Evolutionary conservation across 1,140 invertebrate genomes (phyloP).

Genomic region (Physella acuta): DNA sequence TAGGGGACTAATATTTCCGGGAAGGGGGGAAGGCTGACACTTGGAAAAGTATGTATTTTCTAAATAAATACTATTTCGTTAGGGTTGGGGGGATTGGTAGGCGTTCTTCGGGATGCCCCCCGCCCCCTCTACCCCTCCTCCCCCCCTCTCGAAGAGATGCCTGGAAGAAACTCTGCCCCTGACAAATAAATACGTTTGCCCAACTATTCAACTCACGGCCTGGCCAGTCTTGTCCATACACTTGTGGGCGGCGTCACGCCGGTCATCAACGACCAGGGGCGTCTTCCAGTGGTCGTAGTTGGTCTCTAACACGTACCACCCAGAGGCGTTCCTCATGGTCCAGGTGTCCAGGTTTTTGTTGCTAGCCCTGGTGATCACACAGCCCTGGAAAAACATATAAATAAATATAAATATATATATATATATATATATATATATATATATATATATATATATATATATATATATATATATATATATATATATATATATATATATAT

Average conservation of each 20-base stretch:
- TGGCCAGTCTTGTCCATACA: conserved; percentile 61
- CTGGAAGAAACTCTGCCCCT: too few species aligned
- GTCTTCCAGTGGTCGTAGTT: conserved; percentile 68
- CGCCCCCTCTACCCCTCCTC: too few species aligned
- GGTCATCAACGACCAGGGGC: conserved; percentile 65
- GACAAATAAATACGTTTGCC: too few species aligned
- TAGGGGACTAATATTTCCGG: too few species aligned
- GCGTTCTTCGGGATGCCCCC: too few species aligned
- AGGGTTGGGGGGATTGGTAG: too few species aligned
- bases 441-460: not conserved
- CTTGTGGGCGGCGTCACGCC: conserved; percentile 61
- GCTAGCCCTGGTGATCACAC: conserved; percentile 45
- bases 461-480: not conserved
- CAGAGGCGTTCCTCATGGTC: conserved; percentile 41
- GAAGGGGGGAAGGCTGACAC: too few species aligned
- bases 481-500: conserved; percentile 1
- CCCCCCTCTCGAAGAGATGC: too few species aligned
- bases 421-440: too few species aligned
- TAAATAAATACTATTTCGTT: too few species aligned
- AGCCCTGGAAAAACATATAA: conserved; percentile 28
- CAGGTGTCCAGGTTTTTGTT: conserved; percentile 47
- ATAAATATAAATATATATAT: not conserved
- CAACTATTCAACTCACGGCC: conserved; percentile 34
- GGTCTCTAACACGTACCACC: conserved; percentile 66
- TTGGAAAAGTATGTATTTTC: too few species aligned